Conservation (phyloP, 2,113 vertebrate species). For the Rhynchomys soricoides region DNA sequence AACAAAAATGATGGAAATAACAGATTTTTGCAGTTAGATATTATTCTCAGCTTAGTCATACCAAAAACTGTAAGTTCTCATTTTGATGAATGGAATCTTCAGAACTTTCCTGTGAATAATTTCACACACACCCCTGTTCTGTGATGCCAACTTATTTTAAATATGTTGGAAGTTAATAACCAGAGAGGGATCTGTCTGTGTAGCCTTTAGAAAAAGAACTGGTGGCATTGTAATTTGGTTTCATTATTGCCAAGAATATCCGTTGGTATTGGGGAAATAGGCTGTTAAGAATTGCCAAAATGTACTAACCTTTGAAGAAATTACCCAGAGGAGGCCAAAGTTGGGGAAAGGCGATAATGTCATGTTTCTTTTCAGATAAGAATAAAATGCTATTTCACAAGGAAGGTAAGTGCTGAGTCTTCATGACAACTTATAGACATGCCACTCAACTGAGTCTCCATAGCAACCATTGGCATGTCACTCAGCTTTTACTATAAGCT, state of each 20-base stretch:
- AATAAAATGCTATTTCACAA: background rate
- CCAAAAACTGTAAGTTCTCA: constrained; percentile 30
- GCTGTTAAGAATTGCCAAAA: background rate
- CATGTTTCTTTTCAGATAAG: background rate
- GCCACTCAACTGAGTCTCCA: background rate
- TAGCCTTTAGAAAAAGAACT: background rate
- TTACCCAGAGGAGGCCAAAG: background rate
- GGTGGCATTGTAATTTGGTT: background rate
- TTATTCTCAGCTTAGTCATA: constrained; percentile 24
- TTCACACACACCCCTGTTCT: background rate
- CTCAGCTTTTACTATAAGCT: background rate
- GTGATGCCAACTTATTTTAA: constrained; percentile 36
- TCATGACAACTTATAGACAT: background rate
- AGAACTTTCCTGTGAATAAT: constrained; percentile 51
- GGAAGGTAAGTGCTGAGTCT: background rate
- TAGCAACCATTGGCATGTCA: background rate
- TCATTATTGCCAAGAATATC: background rate
- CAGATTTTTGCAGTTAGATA: background rate
- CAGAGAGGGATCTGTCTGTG: background rate
- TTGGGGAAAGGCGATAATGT: background rate
- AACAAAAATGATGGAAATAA: background rate
- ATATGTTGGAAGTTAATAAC: constrained; percentile 25
- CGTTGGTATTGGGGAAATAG: background rate
- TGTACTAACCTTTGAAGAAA: background rate
- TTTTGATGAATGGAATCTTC: background rate